Evolutionary conservation across 64 coral and sea anemone species (phyloP).

Genomic region (Porites lutea): DNA sequence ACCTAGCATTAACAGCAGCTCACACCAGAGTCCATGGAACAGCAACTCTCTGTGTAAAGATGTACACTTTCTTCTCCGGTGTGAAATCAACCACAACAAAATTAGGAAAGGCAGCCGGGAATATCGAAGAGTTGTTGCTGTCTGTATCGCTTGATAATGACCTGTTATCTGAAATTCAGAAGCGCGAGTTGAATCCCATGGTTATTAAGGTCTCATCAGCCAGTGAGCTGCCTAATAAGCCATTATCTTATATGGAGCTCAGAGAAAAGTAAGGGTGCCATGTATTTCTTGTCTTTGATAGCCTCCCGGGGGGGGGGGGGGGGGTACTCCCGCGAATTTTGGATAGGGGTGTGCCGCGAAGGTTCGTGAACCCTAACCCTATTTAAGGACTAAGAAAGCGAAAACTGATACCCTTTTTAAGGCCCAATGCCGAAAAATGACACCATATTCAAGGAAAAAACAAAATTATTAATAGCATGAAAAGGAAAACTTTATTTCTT

Average conservation of each 20-base stretch:
- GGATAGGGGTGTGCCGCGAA: too few species aligned
- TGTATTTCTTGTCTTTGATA: not conserved
- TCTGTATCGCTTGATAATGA: slow-evolving; percentile 85
- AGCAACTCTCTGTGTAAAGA: slow-evolving; percentile 60
- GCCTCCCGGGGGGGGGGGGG: too few species aligned
- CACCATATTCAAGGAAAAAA: too few species aligned
- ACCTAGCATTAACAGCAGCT: slow-evolving; percentile 44
- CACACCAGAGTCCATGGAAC: slow-evolving; percentile 71
- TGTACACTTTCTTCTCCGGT: slow-evolving; percentile 88
- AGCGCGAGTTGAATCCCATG: slow-evolving; percentile 89
- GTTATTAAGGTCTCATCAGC: slow-evolving; percentile 90
- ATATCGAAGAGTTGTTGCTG: slow-evolving; percentile 84
- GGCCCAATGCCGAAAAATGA: too few species aligned
- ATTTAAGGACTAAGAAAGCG: too few species aligned
- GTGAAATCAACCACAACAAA: slow-evolving; percentile 66
- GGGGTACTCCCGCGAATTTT: too few species aligned
- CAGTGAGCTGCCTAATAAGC: slow-evolving; percentile 76
- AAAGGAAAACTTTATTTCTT: too few species aligned
- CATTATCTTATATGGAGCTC: slow-evolving; percentile 75
- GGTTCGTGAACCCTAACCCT: too few species aligned
- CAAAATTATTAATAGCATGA: too few species aligned
- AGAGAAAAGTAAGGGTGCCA: slow-evolving; percentile 78
- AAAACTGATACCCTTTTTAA: too few species aligned
- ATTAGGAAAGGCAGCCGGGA: slow-evolving; percentile 63
- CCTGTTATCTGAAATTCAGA: slow-evolving; percentile 82